These are phyloP conservation scores for Strix uralensis DNA, from an alignment of 2,113 vertebrate species.

Conservation along the genomic window DNA sequence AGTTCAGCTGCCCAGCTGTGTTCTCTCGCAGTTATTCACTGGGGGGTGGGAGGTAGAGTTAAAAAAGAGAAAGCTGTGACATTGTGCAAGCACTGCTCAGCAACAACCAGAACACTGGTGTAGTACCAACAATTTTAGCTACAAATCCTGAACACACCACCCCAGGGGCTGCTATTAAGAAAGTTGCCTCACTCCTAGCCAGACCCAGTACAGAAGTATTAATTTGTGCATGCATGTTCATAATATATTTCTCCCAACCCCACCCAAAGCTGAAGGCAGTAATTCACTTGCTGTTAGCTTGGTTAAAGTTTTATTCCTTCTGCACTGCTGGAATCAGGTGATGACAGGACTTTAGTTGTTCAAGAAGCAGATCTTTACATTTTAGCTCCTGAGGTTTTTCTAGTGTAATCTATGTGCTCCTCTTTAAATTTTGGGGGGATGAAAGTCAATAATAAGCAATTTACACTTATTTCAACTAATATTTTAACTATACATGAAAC, in stretches of 20 bases:
- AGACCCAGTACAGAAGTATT: neutral
- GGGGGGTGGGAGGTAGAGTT: too few relatives aligned
- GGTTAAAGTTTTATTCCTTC: neutral
- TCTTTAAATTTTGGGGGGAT: neutral
- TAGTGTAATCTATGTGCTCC: neutral
- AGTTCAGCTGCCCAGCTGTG: neutral
- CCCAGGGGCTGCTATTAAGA: neutral
- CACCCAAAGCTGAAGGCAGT: neutral
- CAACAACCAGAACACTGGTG: neutral
- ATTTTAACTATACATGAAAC: neutral
- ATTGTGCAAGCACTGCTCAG: neutral
- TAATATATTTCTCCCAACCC: neutral
- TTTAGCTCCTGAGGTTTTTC: neutral
- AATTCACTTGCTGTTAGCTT: neutral
- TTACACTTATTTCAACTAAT: neutral
- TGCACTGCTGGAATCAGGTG: neutral
- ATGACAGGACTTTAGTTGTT: neutral
- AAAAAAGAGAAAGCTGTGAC: neutral
- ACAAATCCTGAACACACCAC: neutral
- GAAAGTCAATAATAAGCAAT: neutral
- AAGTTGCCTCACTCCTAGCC: neutral
- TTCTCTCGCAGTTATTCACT: neutral
- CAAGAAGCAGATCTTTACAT: neutral
- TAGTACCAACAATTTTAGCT: neutral
- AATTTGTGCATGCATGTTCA: neutral